Conservation (phyloP, 2,888 invertebrate genomes). For the Trypoxylon attenuatum region DNA sequence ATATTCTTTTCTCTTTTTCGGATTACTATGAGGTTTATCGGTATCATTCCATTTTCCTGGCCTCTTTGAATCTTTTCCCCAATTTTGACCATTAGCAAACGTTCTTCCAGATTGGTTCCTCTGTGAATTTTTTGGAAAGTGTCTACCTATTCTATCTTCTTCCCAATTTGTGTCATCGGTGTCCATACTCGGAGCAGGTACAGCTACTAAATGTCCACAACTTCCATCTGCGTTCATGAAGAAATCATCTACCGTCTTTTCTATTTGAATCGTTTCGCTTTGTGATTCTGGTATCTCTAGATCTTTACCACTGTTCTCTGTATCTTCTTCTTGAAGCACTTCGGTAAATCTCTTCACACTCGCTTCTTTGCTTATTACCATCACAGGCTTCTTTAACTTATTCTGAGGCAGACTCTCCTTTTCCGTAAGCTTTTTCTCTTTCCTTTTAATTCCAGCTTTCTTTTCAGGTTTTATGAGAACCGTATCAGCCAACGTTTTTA, state of each 20-base stretch:
- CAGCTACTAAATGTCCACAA: neutral
- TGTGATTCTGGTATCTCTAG: neutral
- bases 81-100: neutral
- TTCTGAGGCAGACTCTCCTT: too few relatives aligned
- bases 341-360: constrained; percentile 62
- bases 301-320: neutral
- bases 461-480: too few relatives aligned
- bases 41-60: neutral
- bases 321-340: constrained; percentile 45
- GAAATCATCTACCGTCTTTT: constrained; percentile 59
- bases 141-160: neutral
- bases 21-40: neutral
- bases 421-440: neutral
- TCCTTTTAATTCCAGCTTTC: too few relatives aligned
- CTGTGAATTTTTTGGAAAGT: neutral
- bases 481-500: too few relatives aligned
- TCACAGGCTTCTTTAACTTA: constrained; percentile 15
- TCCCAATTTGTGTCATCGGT: neutral
- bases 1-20: neutral
- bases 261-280: neutral
- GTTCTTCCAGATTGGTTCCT: neutral
- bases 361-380: constrained; percentile 57
- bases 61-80: neutral
- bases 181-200: neutral
- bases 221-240: constrained; percentile 42